A percentile compares a stretch with the other conserved stretches of the same genome.
phyloP scores from a whole-genome alignment of 1,140 invertebrate species.

The Formica exsecta region DNA sequence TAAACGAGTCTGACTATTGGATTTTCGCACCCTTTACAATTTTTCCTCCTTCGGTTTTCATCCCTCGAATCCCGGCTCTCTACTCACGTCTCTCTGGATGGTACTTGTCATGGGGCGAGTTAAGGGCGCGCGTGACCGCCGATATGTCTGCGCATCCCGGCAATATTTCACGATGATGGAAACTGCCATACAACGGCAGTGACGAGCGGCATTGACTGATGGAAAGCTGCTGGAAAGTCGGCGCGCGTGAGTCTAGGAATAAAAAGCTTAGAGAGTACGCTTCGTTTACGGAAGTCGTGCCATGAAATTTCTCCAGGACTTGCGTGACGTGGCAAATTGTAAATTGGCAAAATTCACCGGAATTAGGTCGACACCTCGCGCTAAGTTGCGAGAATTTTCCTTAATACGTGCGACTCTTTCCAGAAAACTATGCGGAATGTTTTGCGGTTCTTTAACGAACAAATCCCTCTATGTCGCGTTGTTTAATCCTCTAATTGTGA shows the following conservation, averaged over 20 bases:
- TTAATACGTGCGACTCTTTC: slow-evolving; percentile 14
- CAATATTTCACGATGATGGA: slow-evolving; percentile 47
- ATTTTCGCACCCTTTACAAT: background rate
- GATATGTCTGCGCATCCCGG: slow-evolving; percentile 47
- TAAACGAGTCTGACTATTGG: background rate
- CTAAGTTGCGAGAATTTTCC: slow-evolving; percentile 57
- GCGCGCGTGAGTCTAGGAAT: slow-evolving; percentile 12
- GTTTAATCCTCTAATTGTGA: background rate
- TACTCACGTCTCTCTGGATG: background rate
- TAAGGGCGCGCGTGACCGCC: slow-evolving; percentile 30
- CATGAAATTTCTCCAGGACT: slow-evolving; percentile 36
- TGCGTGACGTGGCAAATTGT: slow-evolving; percentile 50
- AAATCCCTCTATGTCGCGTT: background rate
- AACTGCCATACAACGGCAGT: slow-evolving; percentile 36
- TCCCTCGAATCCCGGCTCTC: background rate
- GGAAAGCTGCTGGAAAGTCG: slow-evolving; percentile 33
- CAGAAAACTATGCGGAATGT: background rate
- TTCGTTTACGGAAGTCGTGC: slow-evolving; percentile 51
- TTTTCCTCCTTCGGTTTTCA: background rate
- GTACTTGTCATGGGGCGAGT: slow-evolving; percentile 27
- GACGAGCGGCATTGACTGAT: slow-evolving; percentile 59
- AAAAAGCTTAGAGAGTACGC: slow-evolving; percentile 22
- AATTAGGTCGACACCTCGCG: slow-evolving; percentile 16
- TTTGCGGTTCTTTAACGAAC: background rate
- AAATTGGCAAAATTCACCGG: slow-evolving; percentile 24